Percentiles rank a stretch among this genome's conserved stretches.
Conservation (phyloP, 2,888 invertebrate species). For the Standfussiana lucernea region DNA sequence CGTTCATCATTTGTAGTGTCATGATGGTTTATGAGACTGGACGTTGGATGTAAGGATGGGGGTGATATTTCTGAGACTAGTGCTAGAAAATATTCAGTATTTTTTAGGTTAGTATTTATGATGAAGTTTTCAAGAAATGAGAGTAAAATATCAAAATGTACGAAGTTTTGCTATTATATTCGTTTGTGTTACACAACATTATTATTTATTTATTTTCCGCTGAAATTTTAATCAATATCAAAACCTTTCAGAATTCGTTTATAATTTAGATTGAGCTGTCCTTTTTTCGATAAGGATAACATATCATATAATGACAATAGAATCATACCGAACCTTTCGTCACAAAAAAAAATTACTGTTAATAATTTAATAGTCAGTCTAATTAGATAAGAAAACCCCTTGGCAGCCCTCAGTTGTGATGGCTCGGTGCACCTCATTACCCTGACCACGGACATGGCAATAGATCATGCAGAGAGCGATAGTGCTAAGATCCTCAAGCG, state of each 20-base stretch:
- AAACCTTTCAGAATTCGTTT: not conserved
- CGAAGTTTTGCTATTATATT: not conserved
- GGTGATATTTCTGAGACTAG: conserved; percentile 10
- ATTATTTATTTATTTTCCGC: not conserved
- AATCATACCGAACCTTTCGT: not conserved
- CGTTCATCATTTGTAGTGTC: conserved; percentile 67
- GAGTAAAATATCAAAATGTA: not conserved
- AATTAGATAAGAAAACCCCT: conserved; percentile 26
- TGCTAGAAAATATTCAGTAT: not conserved
- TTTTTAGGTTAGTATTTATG: not conserved
- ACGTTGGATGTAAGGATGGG: conserved; percentile 43
- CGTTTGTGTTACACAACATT: not conserved
- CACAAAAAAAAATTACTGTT: not conserved
- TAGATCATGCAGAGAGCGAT: conserved; percentile 87
- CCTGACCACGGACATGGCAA: conserved; percentile 76
- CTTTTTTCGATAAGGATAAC: not conserved
- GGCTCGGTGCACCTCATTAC: conserved; percentile 81
- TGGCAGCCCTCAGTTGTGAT: conserved; percentile 71
- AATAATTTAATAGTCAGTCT: conserved; percentile 1
- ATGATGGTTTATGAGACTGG: conserved; percentile 56
- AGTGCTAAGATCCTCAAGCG: conserved; percentile 84
- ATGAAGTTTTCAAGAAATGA: not conserved
- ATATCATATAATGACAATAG: not conserved
- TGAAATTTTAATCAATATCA: not conserved
- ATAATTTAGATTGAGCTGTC: not conserved